Conservation (phyloP, 2,888 invertebrate genomes). For the Salpingus planirostris region DNA sequence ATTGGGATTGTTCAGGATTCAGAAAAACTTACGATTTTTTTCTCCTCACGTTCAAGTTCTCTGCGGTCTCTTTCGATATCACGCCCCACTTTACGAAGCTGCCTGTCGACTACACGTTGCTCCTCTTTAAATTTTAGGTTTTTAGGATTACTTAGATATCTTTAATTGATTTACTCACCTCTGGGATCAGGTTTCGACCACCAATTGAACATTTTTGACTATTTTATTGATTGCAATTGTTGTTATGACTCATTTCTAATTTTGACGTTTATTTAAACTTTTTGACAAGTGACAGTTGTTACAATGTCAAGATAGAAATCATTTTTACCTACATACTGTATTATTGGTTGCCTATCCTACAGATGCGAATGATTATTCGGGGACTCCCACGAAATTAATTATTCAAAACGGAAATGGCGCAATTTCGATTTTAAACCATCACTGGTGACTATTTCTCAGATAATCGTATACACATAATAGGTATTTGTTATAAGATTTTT, state of each 20-base stretch:
- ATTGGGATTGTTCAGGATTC: background rate
- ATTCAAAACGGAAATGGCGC: no score
- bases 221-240: conserved; percentile 1
- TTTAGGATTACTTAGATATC: background rate
- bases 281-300: conserved; percentile 1
- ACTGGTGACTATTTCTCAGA: no score
- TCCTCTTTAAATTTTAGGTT: conserved; percentile 55
- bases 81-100: conserved; percentile 68
- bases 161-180: conserved; percentile 24
- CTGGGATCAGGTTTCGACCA: conserved; percentile 40
- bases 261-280: conserved; percentile 5
- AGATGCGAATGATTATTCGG: no score
- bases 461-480: no score
- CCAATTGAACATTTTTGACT: conserved; percentile 21
- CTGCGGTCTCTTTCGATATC: conserved; percentile 77
- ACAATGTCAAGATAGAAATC: no score
- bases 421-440: no score
- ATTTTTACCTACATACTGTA: no score
- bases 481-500: no score
- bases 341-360: no score
- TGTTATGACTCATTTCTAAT: conserved; percentile 12
- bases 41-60: conserved; percentile 79
- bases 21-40: conserved; percentile 61
- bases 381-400: no score
- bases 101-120: conserved; percentile 73